Evolutionary conservation across 92 coral and sea anemone genomes (phyloP), one percentile per base, ranked within the genome.

Genomic region (Parazoanthus swiftii): DNA sequence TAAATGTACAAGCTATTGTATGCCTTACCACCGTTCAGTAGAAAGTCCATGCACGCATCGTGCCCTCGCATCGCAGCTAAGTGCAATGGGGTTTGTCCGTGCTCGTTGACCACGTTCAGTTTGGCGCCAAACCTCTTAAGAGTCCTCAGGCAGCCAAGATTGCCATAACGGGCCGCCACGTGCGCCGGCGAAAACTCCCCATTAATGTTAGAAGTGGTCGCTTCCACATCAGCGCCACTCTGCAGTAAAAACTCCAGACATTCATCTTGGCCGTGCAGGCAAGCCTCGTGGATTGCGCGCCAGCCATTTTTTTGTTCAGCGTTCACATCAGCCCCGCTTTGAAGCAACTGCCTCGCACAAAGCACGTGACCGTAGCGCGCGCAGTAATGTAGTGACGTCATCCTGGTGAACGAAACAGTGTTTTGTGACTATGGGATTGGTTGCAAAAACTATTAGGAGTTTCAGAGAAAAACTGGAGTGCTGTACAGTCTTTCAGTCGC

Each of bases 1-100:
- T 18, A 1, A 20, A 36, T 6, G 43, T 59, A 25, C 46, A 13
- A 26, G n/a, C 2, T 35, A 48, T 0, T 48, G 8, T 5, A 18
- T 9, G 77, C 59, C 74, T 86, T 74, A 95, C 98, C 98, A 65
- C 86, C 85, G 15, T 90, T 80, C 5, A 95, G 91, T 8, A 95
- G 95, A 44, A 86, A 92, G 39, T 88, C 91, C 91, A 95, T 85
- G 56, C 95, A 91, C 51, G 80, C 95, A 74, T 90, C 93, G 46
- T 95, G 94, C 16, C 93, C 95, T 21, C 98, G 92, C 98, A 95
- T 95, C 35, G 98, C 98, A 29, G 98, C 94, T 59, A 92, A 86
- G 73, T 93, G 95, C 75, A 95, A 54, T 8, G 98, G 95, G 0
- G 90, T 89, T 88, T 95, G 94, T 8, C 95, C 92, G 73, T 81